Evolutionary conservation across 2,888 invertebrate species (phyloP).

Genomic region (Himalopsyche kuldschensis): DNA sequence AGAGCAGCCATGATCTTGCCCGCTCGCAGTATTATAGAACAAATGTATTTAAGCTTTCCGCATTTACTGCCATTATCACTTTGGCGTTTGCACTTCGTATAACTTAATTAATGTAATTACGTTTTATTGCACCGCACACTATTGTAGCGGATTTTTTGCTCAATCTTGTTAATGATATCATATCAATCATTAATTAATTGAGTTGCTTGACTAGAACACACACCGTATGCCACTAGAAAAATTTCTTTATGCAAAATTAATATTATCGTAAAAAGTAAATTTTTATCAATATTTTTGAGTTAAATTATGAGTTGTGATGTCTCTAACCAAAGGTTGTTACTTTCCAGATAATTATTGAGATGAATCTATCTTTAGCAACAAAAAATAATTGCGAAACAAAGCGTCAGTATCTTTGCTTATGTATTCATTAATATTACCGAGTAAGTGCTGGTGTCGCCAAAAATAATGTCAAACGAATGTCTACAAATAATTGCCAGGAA

Average conservation of each 20-base stretch:
- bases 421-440: too few relatives aligned
- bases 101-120: neutral
- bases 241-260: neutral
- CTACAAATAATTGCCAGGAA: too few relatives aligned
- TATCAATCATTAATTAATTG: neutral
- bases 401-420: too few relatives aligned
- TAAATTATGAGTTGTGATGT: too few relatives aligned
- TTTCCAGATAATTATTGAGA: too few relatives aligned
- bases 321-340: too few relatives aligned
- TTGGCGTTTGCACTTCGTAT: neutral
- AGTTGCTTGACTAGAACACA: neutral
- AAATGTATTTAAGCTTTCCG: conserved; percentile 9
- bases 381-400: too few relatives aligned
- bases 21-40: neutral
- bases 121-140: neutral
- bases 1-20: conserved; percentile 5
- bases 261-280: neutral
- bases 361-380: too few relatives aligned
- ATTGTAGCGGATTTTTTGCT: neutral
- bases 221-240: neutral
- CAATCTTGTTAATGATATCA: neutral
- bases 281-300: neutral
- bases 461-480: too few relatives aligned
- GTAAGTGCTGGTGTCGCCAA: too few relatives aligned
- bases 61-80: conserved; percentile 4